A percentile compares a stretch with the other conserved stretches of the same genome.
phyloP scores from a whole-genome alignment of 2,113 vertebrate genomes.

The Dipodomys merriami region DNA sequence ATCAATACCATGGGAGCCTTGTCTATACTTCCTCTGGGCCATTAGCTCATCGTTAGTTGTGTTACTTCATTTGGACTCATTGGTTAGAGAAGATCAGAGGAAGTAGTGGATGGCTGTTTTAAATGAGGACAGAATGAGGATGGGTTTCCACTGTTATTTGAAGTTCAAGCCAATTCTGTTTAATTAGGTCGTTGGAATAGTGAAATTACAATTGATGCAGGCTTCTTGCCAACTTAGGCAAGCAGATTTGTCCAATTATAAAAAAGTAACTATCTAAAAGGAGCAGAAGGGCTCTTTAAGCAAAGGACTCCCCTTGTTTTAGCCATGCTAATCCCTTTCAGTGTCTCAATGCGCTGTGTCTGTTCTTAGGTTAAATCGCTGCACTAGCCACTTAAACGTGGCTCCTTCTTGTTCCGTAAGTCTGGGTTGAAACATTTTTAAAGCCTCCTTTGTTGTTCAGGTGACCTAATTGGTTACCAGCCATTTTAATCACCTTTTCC shows the following conservation, averaged over 20 bases:
- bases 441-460: background rate
- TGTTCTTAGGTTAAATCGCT: background rate
- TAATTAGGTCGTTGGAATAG: conserved; percentile 37
- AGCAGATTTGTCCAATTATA: background rate
- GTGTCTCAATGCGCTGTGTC: background rate
- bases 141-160: conserved; percentile 61
- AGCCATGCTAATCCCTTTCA: background rate
- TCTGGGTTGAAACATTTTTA: background rate
- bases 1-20: background rate
- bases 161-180: conserved; percentile 54
- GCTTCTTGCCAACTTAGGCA: background rate
- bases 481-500: background rate
- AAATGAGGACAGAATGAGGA: conserved; percentile 6
- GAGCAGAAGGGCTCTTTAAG: background rate
- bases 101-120: background rate
- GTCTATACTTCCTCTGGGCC: background rate
- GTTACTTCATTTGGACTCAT: conserved; percentile 18
- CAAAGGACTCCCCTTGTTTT: too few species aligned
- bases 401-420: background rate
- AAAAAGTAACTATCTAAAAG: background rate
- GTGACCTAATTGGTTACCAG: background rate
- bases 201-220: background rate
- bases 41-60: background rate
- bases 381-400: background rate
- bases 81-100: conserved; percentile 20